Evolutionary conservation across 2,113 vertebrate genomes (phyloP).

Genomic region (Plecturocebus donacophilus): DNA sequence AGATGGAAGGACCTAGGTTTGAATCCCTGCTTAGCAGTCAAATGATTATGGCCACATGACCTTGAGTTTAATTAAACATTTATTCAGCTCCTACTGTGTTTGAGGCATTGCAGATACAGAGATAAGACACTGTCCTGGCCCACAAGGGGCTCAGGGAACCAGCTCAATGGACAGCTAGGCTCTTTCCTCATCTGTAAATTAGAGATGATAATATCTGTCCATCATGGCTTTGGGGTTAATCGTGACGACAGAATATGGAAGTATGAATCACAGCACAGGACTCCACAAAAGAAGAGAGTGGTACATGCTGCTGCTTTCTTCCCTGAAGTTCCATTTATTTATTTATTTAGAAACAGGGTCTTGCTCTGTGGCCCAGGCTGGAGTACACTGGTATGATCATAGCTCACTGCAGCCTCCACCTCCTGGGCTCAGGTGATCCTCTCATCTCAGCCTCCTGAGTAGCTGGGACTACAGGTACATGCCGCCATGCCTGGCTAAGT

Average conservation of each 20-base stretch:
- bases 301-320: neutral
- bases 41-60: neutral
- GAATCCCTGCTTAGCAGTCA: neutral
- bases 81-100: neutral
- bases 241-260: neutral
- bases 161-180: neutral
- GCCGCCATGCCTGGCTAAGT: no score
- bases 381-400: no score
- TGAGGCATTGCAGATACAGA: neutral
- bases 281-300: fast-evolving
- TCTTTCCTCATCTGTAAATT: neutral
- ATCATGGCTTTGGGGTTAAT: neutral
- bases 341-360: no score
- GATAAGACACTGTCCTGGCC: neutral
- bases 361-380: no score
- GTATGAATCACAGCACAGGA: neutral
- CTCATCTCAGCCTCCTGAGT: no score
- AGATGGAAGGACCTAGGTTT: neutral
- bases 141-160: neutral
- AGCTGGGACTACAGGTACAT: no score
- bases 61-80: neutral
- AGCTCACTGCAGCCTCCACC: no score
- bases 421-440: no score
- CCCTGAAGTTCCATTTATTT: neutral
- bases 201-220: neutral